Conservation (phyloP, 2,797 vertebrate species). For the Epinephelus awoara region DNA sequence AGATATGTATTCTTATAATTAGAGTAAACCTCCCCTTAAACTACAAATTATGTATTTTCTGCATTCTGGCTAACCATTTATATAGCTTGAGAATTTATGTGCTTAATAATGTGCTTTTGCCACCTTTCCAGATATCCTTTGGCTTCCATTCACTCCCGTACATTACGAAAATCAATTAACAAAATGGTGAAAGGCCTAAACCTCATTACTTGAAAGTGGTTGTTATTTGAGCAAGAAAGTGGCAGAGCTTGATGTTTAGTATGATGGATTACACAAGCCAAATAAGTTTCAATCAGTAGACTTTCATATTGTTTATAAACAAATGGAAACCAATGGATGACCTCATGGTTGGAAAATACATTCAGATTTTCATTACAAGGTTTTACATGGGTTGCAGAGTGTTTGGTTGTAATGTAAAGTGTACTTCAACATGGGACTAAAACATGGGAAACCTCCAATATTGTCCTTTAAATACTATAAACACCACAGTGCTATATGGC, state of each 20-base stretch:
- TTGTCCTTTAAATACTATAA: neutral
- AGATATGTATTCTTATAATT: neutral
- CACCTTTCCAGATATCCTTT: too few species aligned
- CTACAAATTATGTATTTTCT: neutral
- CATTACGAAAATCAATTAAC: neutral
- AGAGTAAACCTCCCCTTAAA: neutral
- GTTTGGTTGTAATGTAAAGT: neutral
- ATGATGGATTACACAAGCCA: neutral
- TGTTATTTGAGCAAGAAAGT: neutral
- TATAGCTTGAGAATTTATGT: too few species aligned
- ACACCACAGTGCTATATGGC: neutral
- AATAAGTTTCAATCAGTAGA: neutral
- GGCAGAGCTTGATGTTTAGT: neutral
- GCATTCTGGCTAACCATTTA: neutral
- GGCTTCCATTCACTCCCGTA: neutral
- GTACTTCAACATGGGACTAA: neutral
- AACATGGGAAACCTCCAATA: neutral
- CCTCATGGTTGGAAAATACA: neutral
- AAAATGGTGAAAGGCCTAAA: neutral
- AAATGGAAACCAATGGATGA: neutral
- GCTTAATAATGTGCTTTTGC: neutral
- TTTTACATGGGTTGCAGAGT: neutral
- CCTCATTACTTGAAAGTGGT: neutral
- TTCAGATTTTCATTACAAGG: neutral
- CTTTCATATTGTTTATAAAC: slow-evolving; percentile 9